Evolutionary conservation across 2,888 invertebrate genomes (phyloP), one percentile per base, ranked within the genome.

Genomic region (Deilephila elpenor): DNA sequence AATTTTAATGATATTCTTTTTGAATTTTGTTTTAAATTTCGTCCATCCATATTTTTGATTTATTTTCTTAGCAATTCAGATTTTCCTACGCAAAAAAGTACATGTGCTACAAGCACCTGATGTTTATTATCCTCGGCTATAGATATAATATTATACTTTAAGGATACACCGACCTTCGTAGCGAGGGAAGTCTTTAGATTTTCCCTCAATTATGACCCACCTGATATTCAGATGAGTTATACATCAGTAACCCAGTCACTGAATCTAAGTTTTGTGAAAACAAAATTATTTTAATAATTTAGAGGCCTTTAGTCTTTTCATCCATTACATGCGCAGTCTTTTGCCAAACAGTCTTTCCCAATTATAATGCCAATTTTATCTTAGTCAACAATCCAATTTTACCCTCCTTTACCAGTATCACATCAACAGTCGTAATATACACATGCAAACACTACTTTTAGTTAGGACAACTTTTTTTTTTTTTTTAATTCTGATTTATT

Each of bases 321-420:
- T 19, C 6, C 17, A n/a, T 56, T 56, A n/a, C 7, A n/a, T n/a
- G 19, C 3, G 19, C 56, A 56, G 56, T 56, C 56, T 56, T 56
- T 44, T 14, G 14, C 44, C 44, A 44, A 44, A 44, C 44, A 44
- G 44, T 44, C 44, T 44, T 44, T 44, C 2, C 44, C 44, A 44
- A 44, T 44, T 32, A 2, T 14, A 44, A 14, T 56, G 56, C 56
- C 56, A 56, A 56, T 56, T 56, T 3, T 56, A 56, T 14, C 17
- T 56, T 19, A n/a, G 6, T 56, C 7, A 56, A 62, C 19, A 62
- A 37, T 62, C 32, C 5, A 61, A 61, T 61, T 37, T 37, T 37
- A 19, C 62, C 62, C 62, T 34, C 19, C 34, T 34, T 17, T 61
- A 19, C 62, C 62, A 32, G 34, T 62, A 62, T 62, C 37, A 62